Conservation (phyloP, 2,888 invertebrate genomes). For the Automeris io region DNA sequence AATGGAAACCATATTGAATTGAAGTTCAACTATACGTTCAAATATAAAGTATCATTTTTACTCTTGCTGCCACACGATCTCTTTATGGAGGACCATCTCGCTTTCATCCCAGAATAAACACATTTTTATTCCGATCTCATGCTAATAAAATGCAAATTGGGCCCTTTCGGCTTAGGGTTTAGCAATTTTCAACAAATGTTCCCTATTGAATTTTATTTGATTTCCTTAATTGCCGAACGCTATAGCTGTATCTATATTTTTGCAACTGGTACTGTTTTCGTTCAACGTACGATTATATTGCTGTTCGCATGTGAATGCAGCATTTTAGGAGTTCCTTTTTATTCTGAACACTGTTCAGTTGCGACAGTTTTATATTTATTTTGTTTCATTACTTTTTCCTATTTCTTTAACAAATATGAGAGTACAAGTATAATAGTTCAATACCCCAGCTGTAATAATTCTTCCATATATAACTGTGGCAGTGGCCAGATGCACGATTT, state of each 20-base stretch:
- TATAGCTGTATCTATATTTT: conserved; percentile 23
- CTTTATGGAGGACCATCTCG: conserved; percentile 54
- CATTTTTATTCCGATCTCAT: conserved; percentile 68
- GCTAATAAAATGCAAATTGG: conserved; percentile 72
- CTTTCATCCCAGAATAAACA: conserved; percentile 64
- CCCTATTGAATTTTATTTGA: conserved; percentile 65
- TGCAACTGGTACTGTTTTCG: conserved; percentile 22
- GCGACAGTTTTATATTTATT: too few species aligned
- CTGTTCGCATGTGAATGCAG: not conserved
- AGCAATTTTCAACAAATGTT: conserved; percentile 67
- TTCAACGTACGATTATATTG: not conserved
- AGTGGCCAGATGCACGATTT: conserved; percentile 34
- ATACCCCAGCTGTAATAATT: too few species aligned
- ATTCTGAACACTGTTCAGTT: not conserved
- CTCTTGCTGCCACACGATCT: conserved; percentile 52
- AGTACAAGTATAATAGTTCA: too few species aligned
- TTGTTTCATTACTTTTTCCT: too few species aligned
- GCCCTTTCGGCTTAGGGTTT: conserved; percentile 63
- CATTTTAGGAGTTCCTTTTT: not conserved
- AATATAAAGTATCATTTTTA: conserved; percentile 43
- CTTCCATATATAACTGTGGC: conserved; percentile 5
- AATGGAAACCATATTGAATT: conserved; percentile 34
- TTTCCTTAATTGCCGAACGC: conserved; percentile 55
- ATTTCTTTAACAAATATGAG: too few species aligned
- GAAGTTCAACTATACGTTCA: conserved; percentile 36